Conservation (phyloP, 1,140 invertebrate species). For the Periplaneta americana region DNA sequence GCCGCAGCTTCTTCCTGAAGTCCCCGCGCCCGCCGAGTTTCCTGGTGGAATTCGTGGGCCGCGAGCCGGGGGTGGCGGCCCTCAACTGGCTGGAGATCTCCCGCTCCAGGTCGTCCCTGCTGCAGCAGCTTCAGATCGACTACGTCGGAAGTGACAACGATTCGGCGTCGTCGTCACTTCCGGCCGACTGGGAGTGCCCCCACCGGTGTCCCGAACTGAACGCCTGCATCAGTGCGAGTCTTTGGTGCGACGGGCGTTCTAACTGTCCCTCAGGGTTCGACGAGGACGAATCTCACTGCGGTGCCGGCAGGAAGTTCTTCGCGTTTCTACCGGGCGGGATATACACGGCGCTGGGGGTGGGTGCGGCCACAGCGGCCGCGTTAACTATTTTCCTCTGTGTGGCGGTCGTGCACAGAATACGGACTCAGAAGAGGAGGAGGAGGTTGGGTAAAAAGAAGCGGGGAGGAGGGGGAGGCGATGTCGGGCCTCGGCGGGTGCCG, state of each 20-base stretch:
- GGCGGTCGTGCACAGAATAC: constrained; percentile 34
- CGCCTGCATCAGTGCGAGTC: constrained; percentile 74
- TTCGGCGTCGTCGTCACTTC: constrained; percentile 38
- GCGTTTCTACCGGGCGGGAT: constrained; percentile 41
- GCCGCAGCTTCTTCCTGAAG: constrained; percentile 25
- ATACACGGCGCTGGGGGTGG: constrained; percentile 46
- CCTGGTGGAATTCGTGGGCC: constrained; percentile 64
- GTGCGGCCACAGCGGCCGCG: constrained; percentile 45
- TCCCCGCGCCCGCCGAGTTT: constrained; percentile 51
- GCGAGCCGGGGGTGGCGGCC: constrained; percentile 59
- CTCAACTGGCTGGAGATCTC: constrained; percentile 70
- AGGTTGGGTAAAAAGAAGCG: constrained; percentile 48
- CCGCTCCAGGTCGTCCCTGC: constrained; percentile 52
- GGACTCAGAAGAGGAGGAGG: constrained; percentile 30
- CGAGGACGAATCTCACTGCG: constrained; percentile 66
- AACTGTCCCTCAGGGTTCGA: constrained; percentile 83
- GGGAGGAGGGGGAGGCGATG: constrained; percentile 39
- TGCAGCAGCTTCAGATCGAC: constrained; percentile 48
- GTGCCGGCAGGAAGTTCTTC: constrained; percentile 45
- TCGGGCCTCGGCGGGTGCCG: constrained; percentile 33
- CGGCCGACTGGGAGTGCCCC: constrained; percentile 50
- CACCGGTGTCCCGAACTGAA: constrained; percentile 82
- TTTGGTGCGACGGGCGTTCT: constrained; percentile 82
- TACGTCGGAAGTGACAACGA: constrained; percentile 17
- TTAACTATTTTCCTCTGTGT: constrained; percentile 48